Evolutionary conservation across 2,797 vertebrate species (phyloP).

Genomic region (Cheirogaleus major): DNA sequence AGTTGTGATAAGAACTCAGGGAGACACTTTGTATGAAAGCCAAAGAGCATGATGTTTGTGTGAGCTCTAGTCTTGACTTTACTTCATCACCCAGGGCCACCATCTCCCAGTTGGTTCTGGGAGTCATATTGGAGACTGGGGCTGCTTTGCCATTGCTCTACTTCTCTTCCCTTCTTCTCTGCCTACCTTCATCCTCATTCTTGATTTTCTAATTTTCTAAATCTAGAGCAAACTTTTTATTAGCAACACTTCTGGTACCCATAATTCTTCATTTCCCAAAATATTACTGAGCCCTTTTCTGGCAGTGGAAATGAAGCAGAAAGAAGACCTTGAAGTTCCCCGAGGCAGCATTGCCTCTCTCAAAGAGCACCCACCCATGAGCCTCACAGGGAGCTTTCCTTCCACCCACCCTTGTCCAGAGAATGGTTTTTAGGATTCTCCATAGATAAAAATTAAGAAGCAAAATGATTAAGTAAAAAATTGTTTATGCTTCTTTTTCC

Average conservation of each 20-base stretch:
- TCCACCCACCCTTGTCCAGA: not conserved
- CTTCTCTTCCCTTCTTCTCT: not conserved
- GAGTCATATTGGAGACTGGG: not conserved
- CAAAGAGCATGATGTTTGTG: not conserved
- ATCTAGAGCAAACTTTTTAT: not conserved
- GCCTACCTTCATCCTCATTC: not conserved
- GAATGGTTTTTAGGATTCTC: not conserved
- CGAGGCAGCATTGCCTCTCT: not conserved
- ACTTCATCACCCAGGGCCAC: not conserved
- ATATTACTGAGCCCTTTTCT: not conserved
- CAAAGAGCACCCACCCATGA: not conserved
- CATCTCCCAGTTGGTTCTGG: not conserved
- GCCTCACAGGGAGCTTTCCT: not conserved
- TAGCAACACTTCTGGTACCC: not conserved
- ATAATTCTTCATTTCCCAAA: not conserved
- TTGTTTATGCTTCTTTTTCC: not conserved
- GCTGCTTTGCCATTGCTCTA: not conserved
- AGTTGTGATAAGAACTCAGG: not conserved
- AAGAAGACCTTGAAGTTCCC: not conserved
- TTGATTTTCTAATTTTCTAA: conserved; percentile 5
- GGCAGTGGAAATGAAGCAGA: not conserved
- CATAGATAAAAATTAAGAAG: conserved; percentile 1
- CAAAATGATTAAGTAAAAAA: not conserved
- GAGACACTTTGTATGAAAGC: not conserved
- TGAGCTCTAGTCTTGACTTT: not conserved